phyloP scores from a whole-genome alignment of 2,888 invertebrate genomes.

The Himalopsyche tibetana region DNA sequence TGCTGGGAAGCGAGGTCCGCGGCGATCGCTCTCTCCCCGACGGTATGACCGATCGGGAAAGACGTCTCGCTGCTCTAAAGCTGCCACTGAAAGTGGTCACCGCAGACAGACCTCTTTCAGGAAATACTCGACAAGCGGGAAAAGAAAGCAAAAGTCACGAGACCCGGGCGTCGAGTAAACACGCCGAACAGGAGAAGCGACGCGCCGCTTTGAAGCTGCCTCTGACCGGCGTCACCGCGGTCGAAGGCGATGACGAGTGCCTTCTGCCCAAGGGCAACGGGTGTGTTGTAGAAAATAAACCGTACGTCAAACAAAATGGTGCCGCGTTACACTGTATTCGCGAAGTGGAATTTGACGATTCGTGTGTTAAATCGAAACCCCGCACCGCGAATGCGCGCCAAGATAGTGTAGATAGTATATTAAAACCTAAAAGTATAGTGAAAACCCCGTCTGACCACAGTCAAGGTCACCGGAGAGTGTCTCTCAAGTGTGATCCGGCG shows the following conservation, averaged over 20 bases:
- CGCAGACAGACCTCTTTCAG: conserved; percentile 23
- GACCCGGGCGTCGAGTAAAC: neutral
- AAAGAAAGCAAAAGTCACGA: neutral
- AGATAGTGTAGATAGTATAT: conserved; percentile 30
- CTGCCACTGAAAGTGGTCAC: conserved; percentile 9
- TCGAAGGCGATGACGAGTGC: conserved; percentile 45
- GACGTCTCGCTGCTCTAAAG: neutral
- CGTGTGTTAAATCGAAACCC: conserved; percentile 43
- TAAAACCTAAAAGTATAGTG: conserved; percentile 66
- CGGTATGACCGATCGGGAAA: conserved; percentile 19
- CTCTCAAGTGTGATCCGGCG: conserved; percentile 68
- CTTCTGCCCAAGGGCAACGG: conserved; percentile 54
- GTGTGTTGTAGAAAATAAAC: conserved; percentile 22
- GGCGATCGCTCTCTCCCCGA: conserved; percentile 67
- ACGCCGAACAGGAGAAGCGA: conserved; percentile 46
- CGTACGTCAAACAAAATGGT: conserved; percentile 22
- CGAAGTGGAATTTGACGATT: conserved; percentile 58
- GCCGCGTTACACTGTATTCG: conserved; percentile 57
- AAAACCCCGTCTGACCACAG: conserved; percentile 67
- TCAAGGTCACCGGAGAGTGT: conserved; percentile 62
- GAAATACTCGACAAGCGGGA: neutral
- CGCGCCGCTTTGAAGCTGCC: conserved; percentile 54
- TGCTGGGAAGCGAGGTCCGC: conserved; percentile 73
- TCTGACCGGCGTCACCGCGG: conserved; percentile 38
- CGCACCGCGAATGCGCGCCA: conserved; percentile 13